These are phyloP conservation scores for Catajapyx aquilonaris DNA, from an alignment of 1,140 invertebrate species.

Conservation along the genomic window DNA sequence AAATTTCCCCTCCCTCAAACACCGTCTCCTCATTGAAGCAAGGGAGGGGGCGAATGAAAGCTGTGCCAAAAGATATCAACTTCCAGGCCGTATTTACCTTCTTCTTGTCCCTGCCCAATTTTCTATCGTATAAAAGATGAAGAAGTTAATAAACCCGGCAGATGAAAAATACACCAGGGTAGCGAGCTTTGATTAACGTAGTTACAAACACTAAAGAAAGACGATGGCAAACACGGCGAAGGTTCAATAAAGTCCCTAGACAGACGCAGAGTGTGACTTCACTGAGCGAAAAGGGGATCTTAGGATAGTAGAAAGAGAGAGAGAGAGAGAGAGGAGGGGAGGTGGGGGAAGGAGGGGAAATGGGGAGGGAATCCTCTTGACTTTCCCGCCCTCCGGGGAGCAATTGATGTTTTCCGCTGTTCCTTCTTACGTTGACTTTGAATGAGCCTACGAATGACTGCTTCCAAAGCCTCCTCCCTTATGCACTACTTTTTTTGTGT, in stretches of 20 bases:
- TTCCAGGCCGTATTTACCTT: constrained; percentile 19
- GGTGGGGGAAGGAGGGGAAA: not conserved
- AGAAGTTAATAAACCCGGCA: constrained; percentile 19
- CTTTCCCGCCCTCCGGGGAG: not conserved
- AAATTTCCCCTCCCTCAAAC: no score
- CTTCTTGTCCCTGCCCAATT: constrained; percentile 19
- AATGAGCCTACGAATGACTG: no score
- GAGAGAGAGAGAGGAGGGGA: not conserved
- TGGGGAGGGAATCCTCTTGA: not conserved
- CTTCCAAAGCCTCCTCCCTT: no score
- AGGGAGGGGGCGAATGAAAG: no score
- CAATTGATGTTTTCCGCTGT: no score
- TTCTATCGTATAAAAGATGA: constrained; percentile 22
- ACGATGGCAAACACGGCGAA: not conserved
- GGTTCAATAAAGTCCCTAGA: not conserved
- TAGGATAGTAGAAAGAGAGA: not conserved
- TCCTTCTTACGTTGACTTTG: no score
- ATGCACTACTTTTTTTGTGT: no score
- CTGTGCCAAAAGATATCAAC: no score
- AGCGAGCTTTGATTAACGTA: constrained; percentile 7
- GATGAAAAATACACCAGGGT: constrained; percentile 2
- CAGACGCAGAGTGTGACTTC: not conserved
- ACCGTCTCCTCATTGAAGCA: no score
- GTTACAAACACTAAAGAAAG: constrained; percentile 6
- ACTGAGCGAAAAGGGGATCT: not conserved